Evolutionary conservation across 2,113 vertebrate species (phyloP), one percentile per base, ranked within the genome.

Genomic region (Xyrauchen texanus): DNA sequence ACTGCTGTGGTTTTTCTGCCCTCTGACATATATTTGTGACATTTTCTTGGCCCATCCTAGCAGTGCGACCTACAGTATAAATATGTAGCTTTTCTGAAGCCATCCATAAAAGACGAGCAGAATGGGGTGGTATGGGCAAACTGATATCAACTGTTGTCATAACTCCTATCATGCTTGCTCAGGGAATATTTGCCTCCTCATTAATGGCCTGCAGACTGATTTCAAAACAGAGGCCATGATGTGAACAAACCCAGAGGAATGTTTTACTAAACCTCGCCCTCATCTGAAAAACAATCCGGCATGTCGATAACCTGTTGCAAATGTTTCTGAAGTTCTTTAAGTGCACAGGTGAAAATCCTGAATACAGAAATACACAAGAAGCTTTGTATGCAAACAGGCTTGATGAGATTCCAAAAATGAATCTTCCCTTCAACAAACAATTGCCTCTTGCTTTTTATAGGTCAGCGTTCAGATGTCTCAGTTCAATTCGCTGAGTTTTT

Each of bases 321-420:
- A 42, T 8, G 60, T 1, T 46, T 60, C 42, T 47, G 16, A 9
- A 75, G 49, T 51, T 34, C 21, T 34, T 34, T 34, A 34, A 6
- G 6, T 58, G 11, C 46, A n/a, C 7, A 4, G 13, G 11, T 10
- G 34, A 62, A 73, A 7, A 3, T 58, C 3, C 12, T 11, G 13
- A 7, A 44, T 13, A 9, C 11, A 5, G 12, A 60, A 65, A 45
- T 15, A 81, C 53, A 73, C 7, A 13, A 51, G 42, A 21, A 62
- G 68, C 15, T 53, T 63, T 70, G 83, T 76, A 21, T 8, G 13
- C 74, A 49, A 84, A 81, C 83, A 79, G 64, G 76, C 74, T n/a
- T 4, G 60, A 21, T 45, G 21, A 81, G 76, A 21, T 79, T 52
- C 79, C 69, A 76, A 75, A 71, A 76, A 78, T 81, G 81, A 84